Conservation (phyloP, 1,140 invertebrate species). For the Pararge aegeria region DNA sequence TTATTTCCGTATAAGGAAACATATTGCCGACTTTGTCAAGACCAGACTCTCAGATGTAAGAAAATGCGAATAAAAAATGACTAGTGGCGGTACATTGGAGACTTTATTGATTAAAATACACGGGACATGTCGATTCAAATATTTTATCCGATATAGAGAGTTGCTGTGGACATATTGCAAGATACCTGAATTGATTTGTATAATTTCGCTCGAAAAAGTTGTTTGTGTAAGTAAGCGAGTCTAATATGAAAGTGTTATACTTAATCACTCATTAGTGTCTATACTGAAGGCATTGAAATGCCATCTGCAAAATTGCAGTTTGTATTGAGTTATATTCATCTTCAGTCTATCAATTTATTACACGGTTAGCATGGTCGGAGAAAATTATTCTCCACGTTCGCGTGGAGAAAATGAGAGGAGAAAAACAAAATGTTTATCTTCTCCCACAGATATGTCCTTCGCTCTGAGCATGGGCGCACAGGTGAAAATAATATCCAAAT, state of each 20-base stretch:
- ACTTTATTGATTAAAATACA: slow-evolving; percentile 25
- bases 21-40: slow-evolving; percentile 15
- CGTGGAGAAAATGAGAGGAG: no score
- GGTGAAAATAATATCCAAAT: no score
- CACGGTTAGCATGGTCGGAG: no score
- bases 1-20: slow-evolving; percentile 22
- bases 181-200: background rate
- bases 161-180: slow-evolving; percentile 8
- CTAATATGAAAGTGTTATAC: background rate
- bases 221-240: background rate
- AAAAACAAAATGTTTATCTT: no score
- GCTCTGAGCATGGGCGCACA: no score
- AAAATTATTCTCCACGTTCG: no score
- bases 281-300: background rate
- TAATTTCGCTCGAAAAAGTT: slow-evolving; percentile 10
- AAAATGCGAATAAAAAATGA: slow-evolving; percentile 30
- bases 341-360: no score
- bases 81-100: slow-evolving; percentile 13
- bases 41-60: slow-evolving; percentile 21
- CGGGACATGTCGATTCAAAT: slow-evolving; percentile 15
- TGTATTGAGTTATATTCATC: no score
- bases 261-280: background rate
- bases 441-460: no score
- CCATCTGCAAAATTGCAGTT: background rate
- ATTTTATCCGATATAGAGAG: slow-evolving; percentile 18